A percentile compares a stretch with the other conserved stretches of the same genome.
phyloP scores from a whole-genome alignment of 2,113 vertebrate genomes.

The Leptobrachium ailaonicum region DNA sequence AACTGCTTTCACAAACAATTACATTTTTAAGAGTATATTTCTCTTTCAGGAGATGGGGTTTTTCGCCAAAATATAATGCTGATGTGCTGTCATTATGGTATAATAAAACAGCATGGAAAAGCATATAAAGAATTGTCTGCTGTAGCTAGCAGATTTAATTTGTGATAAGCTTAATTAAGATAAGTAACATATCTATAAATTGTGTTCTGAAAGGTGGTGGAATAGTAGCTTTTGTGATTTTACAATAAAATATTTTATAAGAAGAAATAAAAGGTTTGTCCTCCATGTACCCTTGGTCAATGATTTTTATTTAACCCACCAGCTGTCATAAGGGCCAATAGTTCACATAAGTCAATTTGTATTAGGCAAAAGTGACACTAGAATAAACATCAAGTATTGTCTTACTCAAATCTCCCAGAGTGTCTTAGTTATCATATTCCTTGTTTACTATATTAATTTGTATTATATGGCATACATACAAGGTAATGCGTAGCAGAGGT shows the following conservation, averaged over 20 bases:
- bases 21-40: slow-evolving; percentile 30
- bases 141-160: slow-evolving; percentile 37
- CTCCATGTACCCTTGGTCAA: slow-evolving; percentile 21
- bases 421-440: too few relatives aligned
- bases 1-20: slow-evolving; percentile 45
- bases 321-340: too few relatives aligned
- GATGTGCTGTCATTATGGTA: slow-evolving; percentile 41
- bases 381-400: too few relatives aligned
- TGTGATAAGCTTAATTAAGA: slow-evolving; percentile 42
- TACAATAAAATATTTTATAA: slow-evolving; percentile 36
- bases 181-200: slow-evolving; percentile 7
- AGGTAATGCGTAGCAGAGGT: too few relatives aligned
- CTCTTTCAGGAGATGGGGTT: slow-evolving; percentile 26
- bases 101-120: slow-evolving; percentile 30
- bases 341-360: slow-evolving; percentile 3
- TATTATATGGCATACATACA: too few relatives aligned
- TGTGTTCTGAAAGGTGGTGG: too few relatives aligned
- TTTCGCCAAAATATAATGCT: slow-evolving; percentile 39
- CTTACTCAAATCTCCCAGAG: too few relatives aligned
- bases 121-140: slow-evolving; percentile 44
- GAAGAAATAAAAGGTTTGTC: slow-evolving; percentile 29
- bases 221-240: not conserved
- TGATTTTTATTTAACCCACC: not conserved
- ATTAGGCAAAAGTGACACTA: not conserved
- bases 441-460: too few relatives aligned